A percentile compares a stretch with the other conserved stretches of the same genome.
Conservation (phyloP, 1,140 invertebrate species). For the Gerris buenoi region DNA sequence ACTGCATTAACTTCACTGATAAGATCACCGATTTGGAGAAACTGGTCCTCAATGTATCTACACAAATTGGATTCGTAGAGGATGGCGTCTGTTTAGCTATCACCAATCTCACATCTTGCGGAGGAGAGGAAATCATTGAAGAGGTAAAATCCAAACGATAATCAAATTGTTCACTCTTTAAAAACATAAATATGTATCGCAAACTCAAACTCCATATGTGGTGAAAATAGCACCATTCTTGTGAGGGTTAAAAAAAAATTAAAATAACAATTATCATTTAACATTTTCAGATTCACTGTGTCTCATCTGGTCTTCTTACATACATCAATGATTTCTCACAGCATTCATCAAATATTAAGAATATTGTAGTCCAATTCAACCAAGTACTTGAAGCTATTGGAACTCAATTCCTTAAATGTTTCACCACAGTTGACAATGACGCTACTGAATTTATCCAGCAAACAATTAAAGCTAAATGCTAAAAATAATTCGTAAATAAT, state of each 20-base stretch:
- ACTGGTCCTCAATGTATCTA: neutral
- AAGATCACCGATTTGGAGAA: neutral
- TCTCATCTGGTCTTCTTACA: neutral
- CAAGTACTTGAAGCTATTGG: neutral
- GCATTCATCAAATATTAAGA: neutral
- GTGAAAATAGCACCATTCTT: neutral
- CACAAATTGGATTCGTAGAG: neutral
- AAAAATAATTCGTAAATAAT: neutral
- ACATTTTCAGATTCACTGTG: neutral
- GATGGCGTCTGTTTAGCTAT: neutral
- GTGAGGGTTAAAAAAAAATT: too few relatives aligned
- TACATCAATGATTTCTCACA: neutral
- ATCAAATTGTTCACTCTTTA: neutral
- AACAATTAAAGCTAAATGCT: neutral
- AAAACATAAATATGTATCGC: neutral
- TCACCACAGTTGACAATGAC: neutral
- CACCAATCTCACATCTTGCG: neutral
- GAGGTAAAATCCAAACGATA: neutral
- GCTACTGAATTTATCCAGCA: neutral
- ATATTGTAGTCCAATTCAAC: neutral
- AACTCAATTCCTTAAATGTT: neutral
- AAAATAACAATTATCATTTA: too few relatives aligned
- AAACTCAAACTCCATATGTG: neutral
- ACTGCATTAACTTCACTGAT: neutral
- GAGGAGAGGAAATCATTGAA: neutral